phyloP scores from a whole-genome alignment of 1,140 invertebrate species.

The Zelostemma sp. region DNA sequence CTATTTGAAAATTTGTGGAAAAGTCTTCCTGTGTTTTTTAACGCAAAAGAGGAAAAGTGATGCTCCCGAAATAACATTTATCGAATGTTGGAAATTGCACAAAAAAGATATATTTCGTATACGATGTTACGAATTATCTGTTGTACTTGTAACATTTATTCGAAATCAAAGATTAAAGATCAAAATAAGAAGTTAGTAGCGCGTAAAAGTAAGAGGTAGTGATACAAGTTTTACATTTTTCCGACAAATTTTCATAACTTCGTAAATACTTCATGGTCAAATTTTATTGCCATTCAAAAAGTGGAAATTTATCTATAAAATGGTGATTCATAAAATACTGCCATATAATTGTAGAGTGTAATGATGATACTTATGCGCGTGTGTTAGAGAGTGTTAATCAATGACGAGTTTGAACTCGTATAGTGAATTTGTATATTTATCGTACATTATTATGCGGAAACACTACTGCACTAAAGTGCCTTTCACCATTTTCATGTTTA shows the following conservation, averaged over 20 bases:
- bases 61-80: no score
- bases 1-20: not conserved
- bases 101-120: no score
- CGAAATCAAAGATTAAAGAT: no score
- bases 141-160: no score
- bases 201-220: no score
- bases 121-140: no score
- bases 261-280: no score
- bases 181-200: no score
- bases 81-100: no score
- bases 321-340: not conserved
- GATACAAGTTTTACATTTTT: no score
- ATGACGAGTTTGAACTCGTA: not conserved
- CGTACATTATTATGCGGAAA: not conserved
- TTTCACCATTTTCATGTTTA: not conserved
- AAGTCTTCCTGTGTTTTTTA: not conserved
- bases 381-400: not conserved
- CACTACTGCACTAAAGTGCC: not conserved
- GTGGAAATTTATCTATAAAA: not conserved
- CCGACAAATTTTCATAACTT: not conserved
- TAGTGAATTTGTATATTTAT: constrained; percentile 1
- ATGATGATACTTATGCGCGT: not conserved
- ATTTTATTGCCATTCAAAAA: no score
- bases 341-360: not conserved
- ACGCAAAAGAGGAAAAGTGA: no score